A percentile compares a stretch with the other conserved stretches of the same genome.
These are phyloP conservation scores for Nasonovia ribisnigri DNA, from an alignment of 2,888 invertebrate genomes.

Conservation along the genomic window DNA sequence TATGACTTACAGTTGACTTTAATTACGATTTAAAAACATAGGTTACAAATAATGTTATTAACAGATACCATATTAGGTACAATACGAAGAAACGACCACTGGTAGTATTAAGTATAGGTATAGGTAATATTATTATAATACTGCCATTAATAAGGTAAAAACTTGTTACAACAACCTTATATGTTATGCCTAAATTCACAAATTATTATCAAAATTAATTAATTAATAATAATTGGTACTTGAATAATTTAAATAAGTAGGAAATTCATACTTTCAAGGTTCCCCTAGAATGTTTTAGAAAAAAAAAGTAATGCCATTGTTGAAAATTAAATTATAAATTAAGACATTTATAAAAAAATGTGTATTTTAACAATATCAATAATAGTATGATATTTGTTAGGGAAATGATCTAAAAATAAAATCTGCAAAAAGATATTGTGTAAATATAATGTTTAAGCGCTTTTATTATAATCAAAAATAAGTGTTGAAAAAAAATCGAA, in stretches of 20 bases:
- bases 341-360: neutral
- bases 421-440: neutral
- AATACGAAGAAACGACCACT: too few relatives aligned
- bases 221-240: neutral
- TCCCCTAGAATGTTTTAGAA: neutral
- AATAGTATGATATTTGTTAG: neutral
- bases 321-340: neutral
- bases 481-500: neutral
- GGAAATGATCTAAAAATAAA: neutral
- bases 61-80: too few relatives aligned
- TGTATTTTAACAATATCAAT: neutral
- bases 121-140: too few relatives aligned
- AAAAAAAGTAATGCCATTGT: neutral
- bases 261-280: neutral
- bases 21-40: too few relatives aligned
- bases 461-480: neutral
- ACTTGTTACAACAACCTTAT: neutral
- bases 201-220: neutral
- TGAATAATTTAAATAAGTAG: neutral
- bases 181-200: neutral
- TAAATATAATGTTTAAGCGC: neutral
- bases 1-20: too few relatives aligned
- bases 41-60: too few relatives aligned
- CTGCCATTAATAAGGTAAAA: too few relatives aligned
- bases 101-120: too few relatives aligned